A percentile compares a stretch with the other conserved stretches of the same genome.
Conservation (phyloP, 2,113 vertebrate species). For the Columba janthina region DNA sequence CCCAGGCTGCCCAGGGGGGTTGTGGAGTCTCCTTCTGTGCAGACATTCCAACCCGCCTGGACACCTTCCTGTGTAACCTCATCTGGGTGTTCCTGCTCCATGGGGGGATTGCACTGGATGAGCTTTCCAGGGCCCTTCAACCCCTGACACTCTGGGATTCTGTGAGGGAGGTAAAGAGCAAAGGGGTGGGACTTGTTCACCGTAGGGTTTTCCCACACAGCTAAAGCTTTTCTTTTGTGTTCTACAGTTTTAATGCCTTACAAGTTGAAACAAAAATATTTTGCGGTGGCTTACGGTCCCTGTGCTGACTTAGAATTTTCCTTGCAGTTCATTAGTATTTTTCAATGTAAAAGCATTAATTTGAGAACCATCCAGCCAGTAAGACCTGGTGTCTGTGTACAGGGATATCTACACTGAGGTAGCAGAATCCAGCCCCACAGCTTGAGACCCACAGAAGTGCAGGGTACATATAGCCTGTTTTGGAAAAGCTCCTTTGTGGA, state of each 20-base stretch:
- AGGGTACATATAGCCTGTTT: not conserved
- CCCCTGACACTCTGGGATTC: too few relatives aligned
- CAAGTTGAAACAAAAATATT: not conserved
- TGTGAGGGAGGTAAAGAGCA: not conserved
- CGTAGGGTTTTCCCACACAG: not conserved
- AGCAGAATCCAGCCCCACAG: not conserved
- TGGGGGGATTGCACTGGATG: too few relatives aligned
- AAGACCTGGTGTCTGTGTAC: fast-evolving
- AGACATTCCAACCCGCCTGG: too few relatives aligned
- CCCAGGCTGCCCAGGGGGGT: too few relatives aligned
- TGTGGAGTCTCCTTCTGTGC: too few relatives aligned
- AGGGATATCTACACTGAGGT: not conserved
- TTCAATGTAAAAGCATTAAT: not conserved
- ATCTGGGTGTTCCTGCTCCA: too few relatives aligned
- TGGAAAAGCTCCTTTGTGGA: not conserved
- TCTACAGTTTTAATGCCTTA: not conserved
- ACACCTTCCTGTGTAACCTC: too few relatives aligned
- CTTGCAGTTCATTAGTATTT: not conserved
- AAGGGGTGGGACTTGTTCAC: not conserved
- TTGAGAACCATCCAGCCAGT: not conserved
- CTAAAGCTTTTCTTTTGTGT: not conserved
- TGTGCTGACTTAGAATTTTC: not conserved
- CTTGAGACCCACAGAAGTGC: not conserved
- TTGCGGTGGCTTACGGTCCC: not conserved
- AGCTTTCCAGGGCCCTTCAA: too few relatives aligned